A percentile compares a stretch with the other conserved stretches of the same genome.
phyloP scores from a whole-genome alignment of 1,140 invertebrate species.

The Proctacanthus coquilletti region DNA sequence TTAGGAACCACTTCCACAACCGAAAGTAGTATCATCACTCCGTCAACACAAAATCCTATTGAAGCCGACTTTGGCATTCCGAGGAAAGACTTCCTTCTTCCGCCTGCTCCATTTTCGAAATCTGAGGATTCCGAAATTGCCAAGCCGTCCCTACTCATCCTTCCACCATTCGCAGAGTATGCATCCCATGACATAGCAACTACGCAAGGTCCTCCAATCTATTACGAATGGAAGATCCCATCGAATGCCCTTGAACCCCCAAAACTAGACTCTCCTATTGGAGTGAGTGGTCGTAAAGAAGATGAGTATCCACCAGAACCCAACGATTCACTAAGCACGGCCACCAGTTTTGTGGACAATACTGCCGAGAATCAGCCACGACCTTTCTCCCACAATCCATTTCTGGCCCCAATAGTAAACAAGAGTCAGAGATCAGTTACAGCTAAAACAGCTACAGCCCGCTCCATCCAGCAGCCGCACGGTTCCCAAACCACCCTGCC shows the following conservation, averaged over 20 bases:
- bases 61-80: not conserved
- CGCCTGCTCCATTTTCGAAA: not conserved
- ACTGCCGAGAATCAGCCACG: slow-evolving; percentile 11
- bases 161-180: slow-evolving; percentile 24
- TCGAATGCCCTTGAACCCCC: slow-evolving; percentile 38
- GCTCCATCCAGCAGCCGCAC: slow-evolving; percentile 13
- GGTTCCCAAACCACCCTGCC: slow-evolving; percentile 8
- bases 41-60: too few species aligned
- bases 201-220: slow-evolving; percentile 41
- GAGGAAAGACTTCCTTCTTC: not conserved
- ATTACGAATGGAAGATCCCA: slow-evolving; percentile 43
- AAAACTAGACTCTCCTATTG: slow-evolving; percentile 22
- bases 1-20: slow-evolving; percentile 1
- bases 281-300: slow-evolving; percentile 21
- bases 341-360: slow-evolving; percentile 13
- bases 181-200: slow-evolving; percentile 29
- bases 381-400: slow-evolving; percentile 4
- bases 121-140: too few species aligned
- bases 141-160: slow-evolving; percentile 15
- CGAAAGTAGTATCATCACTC: not conserved
- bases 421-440: slow-evolving; percentile 3
- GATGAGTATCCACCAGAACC: slow-evolving; percentile 13
- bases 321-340: slow-evolving; percentile 10
- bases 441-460: slow-evolving; percentile 8
- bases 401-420: not conserved